Evolutionary conservation across 1,140 invertebrate species (phyloP), one percentile per base, ranked within the genome.

Genomic region (Drosophila eugracilis): DNA sequence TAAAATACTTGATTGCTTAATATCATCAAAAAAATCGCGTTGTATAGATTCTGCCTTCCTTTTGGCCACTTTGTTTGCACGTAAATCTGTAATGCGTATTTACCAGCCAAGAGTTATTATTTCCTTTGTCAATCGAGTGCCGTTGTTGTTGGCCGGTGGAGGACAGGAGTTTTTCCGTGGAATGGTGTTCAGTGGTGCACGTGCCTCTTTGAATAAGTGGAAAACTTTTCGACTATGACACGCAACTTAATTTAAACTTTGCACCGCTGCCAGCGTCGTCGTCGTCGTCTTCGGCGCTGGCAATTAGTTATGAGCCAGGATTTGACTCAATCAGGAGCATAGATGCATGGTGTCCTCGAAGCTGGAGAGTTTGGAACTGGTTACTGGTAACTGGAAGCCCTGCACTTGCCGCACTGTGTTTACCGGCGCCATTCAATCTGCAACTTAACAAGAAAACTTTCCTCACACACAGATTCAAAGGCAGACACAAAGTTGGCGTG

Each of bases 241-340:
- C 78, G 73, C 78, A 81, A 81, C 78, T 81, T 81, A 81, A 81
- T 81, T 81, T 81, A 81, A 81, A 81, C 67, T 76, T 81, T 81
- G 44, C 67, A 70, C 59, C 36, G 53, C 60, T 26, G 22, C 48
- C 66, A 26, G 52, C 39, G 55, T 45, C 36, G 37, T 41, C 54
- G 58, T 30, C 69, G 50, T 53, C 39, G 60, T 44, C 34, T 39
- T 42, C 48, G 66, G 36, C 62, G 59, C 52, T 58, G 66, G 78
- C 78, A 81, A 81, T 81, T 81, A 81, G 78, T 81, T 81, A 81
- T 81, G 59, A 80, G 55, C 78, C 49, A 30, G 66, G 55, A 62
- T 66, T 65, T 69, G 37, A 34, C 60, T 67, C 52, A 67, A 67
- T 75, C 52, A 41, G 15, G 22, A 28, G 24, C 45, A 24, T 9